These are phyloP conservation scores for Linurgus olivaceus DNA, from an alignment of 2,797 vertebrate genomes.

Conservation along the genomic window DNA sequence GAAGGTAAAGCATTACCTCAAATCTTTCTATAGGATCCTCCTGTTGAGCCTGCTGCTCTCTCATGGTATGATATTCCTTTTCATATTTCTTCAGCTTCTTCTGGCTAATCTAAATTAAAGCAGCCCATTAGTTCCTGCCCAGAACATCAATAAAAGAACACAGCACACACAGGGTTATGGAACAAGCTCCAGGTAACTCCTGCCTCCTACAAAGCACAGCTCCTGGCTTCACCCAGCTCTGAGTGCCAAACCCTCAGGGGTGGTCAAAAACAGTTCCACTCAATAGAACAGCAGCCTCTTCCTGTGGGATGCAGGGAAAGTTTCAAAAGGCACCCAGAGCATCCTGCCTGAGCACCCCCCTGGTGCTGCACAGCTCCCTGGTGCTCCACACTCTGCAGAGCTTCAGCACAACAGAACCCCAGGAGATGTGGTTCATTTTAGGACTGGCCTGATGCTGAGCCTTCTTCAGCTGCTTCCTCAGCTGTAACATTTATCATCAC, in stretches of 20 bases:
- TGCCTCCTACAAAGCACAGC: background rate
- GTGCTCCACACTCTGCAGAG: background rate
- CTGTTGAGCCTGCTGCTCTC: conserved; percentile 97
- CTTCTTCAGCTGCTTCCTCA: conserved; percentile 6
- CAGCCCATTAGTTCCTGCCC: conserved; percentile 51
- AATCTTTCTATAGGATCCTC: conserved; percentile 96
- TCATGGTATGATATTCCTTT: conserved; percentile 94
- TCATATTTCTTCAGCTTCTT: conserved; percentile 99
- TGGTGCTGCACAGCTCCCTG: background rate
- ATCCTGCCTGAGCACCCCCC: background rate
- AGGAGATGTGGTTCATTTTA: background rate
- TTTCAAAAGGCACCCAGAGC: background rate
- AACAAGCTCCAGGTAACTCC: background rate
- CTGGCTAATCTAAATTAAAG: conserved; percentile 88
- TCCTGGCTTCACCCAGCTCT: background rate
- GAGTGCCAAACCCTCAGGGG: background rate
- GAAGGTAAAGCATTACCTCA: conserved; percentile 80
- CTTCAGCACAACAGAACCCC: background rate
- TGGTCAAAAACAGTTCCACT: background rate
- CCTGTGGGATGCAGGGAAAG: background rate
- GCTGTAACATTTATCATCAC: background rate
- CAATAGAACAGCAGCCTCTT: background rate
- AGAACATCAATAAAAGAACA: background rate
- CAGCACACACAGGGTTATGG: background rate
- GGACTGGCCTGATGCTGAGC: background rate